Base-by-base conservation (phyloP, 2,113 vertebrate species). In the Heterochromis multidens region DNA sequence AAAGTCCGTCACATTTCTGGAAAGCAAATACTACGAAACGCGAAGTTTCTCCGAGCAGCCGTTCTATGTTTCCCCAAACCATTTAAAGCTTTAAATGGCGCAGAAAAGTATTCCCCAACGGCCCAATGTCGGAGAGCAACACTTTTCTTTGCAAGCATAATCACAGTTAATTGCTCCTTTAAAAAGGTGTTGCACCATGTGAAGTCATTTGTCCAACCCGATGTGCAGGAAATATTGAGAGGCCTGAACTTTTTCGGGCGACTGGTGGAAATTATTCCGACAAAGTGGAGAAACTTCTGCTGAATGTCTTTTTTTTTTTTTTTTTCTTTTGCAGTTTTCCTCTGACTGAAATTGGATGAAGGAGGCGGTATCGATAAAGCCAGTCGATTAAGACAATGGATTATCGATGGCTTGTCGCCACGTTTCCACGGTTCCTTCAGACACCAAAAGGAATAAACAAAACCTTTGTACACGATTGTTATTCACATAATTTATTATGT, bases 41-140 rank as follows among this genome's bases (percentile, higher is more conserved):
- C 14, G 78, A 80, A 60, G 62, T 87, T 93, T 86, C 90, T 54
- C 70, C 67, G 77, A 85, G 83, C 89, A 88, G 92, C 86, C 91
- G 62, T 54, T 52, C 87, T 83, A 43, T 80, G 78, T 90, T 91
- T 93, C 89, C 92, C 93, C 87, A 88, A 94, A 88, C 89, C 90
- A 84, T 94, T 92, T 77, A 81, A 95, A 95, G 82, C 82, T 94
- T 94, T 94, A 96, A 96, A 96, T 95, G 93, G 94, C 92, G 93
- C 94, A 95, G 93, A 92, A 93, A 94, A 92, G 92, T 88, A 89
- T 94, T 92, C 90, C 95, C 95, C 92, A 88, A 90, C 88, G 91
- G 92, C 63, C 88, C 83, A n/a, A 84, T 88, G 92, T 87, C 90
- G 83, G 80, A 87, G 90, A 93, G 91, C 87, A 91, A 89, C 88